A percentile compares a stretch with the other conserved stretches of the same genome.
These are phyloP conservation scores for Heloderma charlesbogerti DNA, from an alignment of 2,113 vertebrate genomes.

Conservation along the genomic window DNA sequence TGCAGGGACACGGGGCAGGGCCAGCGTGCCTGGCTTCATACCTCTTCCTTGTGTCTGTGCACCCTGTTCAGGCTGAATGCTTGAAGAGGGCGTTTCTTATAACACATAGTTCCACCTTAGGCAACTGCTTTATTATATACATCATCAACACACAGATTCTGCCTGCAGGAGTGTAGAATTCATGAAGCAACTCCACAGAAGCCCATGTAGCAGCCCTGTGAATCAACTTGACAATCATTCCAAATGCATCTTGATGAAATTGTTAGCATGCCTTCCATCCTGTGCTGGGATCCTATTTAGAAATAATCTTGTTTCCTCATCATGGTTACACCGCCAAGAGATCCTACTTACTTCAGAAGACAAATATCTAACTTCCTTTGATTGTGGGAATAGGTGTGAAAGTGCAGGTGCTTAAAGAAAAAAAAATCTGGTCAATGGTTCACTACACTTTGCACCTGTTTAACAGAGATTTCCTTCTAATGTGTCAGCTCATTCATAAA, in stretches of 20 bases:
- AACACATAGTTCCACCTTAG: too few species aligned
- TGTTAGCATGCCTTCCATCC: neutral
- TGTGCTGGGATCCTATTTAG: neutral
- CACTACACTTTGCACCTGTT: slow-evolving; percentile 86
- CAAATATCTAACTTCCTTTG: slow-evolving; percentile 21
- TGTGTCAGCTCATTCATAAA: slow-evolving; percentile 64
- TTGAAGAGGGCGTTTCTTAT: neutral
- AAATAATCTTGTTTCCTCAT: neutral
- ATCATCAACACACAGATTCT: neutral
- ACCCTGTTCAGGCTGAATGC: too few species aligned
- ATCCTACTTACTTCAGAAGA: too few species aligned
- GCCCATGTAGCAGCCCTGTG: neutral
- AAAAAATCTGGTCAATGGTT: slow-evolving; percentile 69
- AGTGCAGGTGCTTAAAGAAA: slow-evolving; percentile 70
- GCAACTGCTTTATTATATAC: too few species aligned
- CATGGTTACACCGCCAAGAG: too few species aligned
- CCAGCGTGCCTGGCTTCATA: too few species aligned
- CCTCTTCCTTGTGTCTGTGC: too few species aligned
- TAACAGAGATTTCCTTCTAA: slow-evolving; percentile 76
- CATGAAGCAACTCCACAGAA: neutral
- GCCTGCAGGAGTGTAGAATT: neutral
- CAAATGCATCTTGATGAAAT: neutral
- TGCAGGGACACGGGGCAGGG: too few species aligned
- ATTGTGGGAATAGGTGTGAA: slow-evolving; percentile 79
- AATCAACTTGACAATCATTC: neutral